Percentiles rank a stretch among this genome's conserved stretches.
phyloP scores from a whole-genome alignment of 2,797 vertebrate species.

The Okamejei kenojei region DNA sequence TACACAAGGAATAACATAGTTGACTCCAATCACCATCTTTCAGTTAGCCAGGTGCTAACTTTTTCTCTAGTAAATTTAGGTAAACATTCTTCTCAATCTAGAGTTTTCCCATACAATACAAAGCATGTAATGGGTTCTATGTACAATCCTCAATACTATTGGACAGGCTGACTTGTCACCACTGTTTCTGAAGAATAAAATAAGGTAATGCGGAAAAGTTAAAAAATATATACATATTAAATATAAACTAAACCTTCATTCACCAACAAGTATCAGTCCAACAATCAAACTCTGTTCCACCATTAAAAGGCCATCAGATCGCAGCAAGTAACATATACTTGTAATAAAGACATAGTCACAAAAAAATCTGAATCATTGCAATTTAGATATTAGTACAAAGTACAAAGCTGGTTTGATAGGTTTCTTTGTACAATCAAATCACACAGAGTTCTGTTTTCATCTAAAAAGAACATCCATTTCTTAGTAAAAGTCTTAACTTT shows the following conservation, averaged over 20 bases:
- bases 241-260: neutral
- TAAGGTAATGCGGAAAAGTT: neutral
- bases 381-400: conserved; percentile 5
- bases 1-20: neutral
- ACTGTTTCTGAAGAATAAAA: neutral
- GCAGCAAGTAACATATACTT: neutral
- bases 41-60: neutral
- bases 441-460: neutral
- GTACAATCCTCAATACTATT: neutral
- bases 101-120: neutral
- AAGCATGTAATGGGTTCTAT: neutral
- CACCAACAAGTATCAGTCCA: neutral
- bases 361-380: neutral
- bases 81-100: no score
- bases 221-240: neutral
- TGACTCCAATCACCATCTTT: neutral
- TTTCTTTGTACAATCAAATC: conserved; percentile 7
- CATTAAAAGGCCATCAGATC: neutral
- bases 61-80: neutral
- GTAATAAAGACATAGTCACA: neutral
- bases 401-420: neutral
- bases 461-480: neutral
- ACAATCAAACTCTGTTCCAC: neutral
- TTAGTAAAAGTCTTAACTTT: neutral
- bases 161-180: neutral